phyloP scores from a whole-genome alignment of 2,888 invertebrate genomes.

The Agrochola lychnidis region DNA sequence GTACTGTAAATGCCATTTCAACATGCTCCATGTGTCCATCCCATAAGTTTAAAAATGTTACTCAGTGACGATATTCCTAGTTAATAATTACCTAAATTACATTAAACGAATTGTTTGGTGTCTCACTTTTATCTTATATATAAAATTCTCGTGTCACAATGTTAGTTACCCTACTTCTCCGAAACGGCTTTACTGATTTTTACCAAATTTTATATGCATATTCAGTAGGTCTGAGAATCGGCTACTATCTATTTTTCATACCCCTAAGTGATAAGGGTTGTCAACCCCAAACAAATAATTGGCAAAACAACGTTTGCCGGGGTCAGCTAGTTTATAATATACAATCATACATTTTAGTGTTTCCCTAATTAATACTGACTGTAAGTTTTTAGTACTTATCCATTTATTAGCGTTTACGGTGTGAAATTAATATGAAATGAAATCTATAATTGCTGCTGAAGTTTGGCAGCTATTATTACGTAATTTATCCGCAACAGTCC shows the following conservation, averaged over 20 bases:
- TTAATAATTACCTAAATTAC: not conserved
- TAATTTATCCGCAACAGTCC: constrained; percentile 17
- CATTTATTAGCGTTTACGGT: not conserved
- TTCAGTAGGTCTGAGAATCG: no score
- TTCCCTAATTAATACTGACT: not conserved
- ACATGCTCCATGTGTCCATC: not conserved
- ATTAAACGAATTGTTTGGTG: not conserved
- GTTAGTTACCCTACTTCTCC: no score
- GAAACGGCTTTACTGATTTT: no score
- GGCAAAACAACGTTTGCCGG: no score
- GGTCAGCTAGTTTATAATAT: no score
- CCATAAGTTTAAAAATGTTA: not conserved
- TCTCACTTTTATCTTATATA: no score
- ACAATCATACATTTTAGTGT: not conserved
- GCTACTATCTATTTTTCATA: no score
- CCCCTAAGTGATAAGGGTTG: no score
- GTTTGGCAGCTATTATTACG: not conserved
- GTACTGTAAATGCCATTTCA: not conserved
- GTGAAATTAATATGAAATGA: not conserved
- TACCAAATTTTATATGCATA: no score
- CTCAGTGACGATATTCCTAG: not conserved
- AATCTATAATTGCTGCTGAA: not conserved
- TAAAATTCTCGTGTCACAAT: no score
- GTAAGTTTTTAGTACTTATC: not conserved
- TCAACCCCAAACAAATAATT: no score